phyloP scores from a whole-genome alignment of 2,888 invertebrate species.

The Acleris literana region DNA sequence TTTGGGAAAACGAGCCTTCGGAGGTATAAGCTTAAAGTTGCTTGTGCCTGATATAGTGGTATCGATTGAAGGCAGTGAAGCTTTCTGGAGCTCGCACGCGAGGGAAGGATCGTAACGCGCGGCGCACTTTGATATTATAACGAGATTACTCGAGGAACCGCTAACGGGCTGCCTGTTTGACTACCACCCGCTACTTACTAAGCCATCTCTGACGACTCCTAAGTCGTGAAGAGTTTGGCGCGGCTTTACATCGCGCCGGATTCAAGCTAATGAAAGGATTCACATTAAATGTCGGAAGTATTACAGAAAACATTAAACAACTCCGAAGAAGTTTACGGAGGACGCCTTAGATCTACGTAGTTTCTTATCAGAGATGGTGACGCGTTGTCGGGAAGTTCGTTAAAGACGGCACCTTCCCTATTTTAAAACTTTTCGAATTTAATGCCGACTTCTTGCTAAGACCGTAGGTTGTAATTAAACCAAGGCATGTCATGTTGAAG shows the following conservation, averaged over 20 bases:
- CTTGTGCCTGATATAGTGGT: slow-evolving; percentile 64
- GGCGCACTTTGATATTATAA: slow-evolving; percentile 69
- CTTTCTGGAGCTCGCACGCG: slow-evolving; percentile 73
- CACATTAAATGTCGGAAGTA: slow-evolving; percentile 11
- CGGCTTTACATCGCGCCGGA: slow-evolving; percentile 5
- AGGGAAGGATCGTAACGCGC: slow-evolving; percentile 68
- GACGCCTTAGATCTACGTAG: slow-evolving; percentile 2
- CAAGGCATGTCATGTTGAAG: neutral
- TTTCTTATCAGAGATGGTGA: slow-evolving; percentile 3
- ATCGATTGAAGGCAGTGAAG: slow-evolving; percentile 71
- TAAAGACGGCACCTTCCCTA: neutral
- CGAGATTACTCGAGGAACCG: slow-evolving; percentile 63
- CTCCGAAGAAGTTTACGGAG: neutral
- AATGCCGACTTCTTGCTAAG: neutral
- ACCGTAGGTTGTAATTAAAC: neutral
- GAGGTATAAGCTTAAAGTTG: slow-evolving; percentile 67
- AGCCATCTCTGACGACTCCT: slow-evolving; percentile 28
- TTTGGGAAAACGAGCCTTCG: slow-evolving; percentile 61
- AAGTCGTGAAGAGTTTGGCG: slow-evolving; percentile 15
- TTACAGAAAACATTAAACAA: slow-evolving; percentile 11
- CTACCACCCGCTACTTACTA: slow-evolving; percentile 41
- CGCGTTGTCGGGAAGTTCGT: slow-evolving; percentile 2
- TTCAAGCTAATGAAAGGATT: slow-evolving; percentile 11
- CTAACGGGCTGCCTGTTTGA: slow-evolving; percentile 52
- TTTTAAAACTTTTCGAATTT: neutral